Evolutionary conservation across 2,888 invertebrate species (phyloP).

Genomic region (Tetragnatha montana): DNA sequence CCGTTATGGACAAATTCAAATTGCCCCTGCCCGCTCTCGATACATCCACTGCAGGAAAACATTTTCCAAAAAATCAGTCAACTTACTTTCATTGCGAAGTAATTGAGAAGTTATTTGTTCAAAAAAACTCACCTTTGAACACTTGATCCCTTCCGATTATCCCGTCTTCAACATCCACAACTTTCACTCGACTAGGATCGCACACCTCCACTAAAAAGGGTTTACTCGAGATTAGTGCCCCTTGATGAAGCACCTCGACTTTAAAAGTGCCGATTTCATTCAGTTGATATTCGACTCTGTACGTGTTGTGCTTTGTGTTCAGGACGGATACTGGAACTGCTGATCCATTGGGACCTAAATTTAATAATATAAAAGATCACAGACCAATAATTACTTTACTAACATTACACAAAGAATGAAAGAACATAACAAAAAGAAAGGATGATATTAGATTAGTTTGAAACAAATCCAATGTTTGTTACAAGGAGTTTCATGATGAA

Average conservation of each 20-base stretch:
- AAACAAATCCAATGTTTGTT: not conserved
- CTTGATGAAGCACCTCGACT: conserved; percentile 82
- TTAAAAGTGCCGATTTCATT: conserved; percentile 85
- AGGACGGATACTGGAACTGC: conserved; percentile 77
- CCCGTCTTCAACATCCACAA: conserved; percentile 77
- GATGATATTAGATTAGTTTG: not conserved
- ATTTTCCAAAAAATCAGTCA: not conserved
- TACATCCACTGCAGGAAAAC: conserved; percentile 80
- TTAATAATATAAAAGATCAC: too few species aligned
- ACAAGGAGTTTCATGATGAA: not conserved
- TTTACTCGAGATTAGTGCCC: conserved; percentile 81
- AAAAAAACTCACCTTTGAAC: conserved; percentile 75
- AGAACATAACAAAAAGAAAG: not conserved
- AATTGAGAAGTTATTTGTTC: not conserved
- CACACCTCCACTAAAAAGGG: conserved; percentile 83
- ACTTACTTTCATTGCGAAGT: too few species aligned
- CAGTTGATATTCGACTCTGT: conserved; percentile 86
- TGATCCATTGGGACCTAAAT: conserved; percentile 79
- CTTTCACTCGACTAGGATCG: conserved; percentile 78
- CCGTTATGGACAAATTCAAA: conserved; percentile 86
- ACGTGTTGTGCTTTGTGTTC: conserved; percentile 76
- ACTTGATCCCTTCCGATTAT: conserved; percentile 77
- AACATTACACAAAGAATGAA: too few species aligned
- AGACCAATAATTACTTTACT: too few species aligned
- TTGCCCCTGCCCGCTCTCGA: conserved; percentile 89